Percentiles rank a stretch among this genome's conserved stretches.
Conservation (phyloP, 2,888 invertebrate genomes). For the Lepidocyrtinus sp. region DNA sequence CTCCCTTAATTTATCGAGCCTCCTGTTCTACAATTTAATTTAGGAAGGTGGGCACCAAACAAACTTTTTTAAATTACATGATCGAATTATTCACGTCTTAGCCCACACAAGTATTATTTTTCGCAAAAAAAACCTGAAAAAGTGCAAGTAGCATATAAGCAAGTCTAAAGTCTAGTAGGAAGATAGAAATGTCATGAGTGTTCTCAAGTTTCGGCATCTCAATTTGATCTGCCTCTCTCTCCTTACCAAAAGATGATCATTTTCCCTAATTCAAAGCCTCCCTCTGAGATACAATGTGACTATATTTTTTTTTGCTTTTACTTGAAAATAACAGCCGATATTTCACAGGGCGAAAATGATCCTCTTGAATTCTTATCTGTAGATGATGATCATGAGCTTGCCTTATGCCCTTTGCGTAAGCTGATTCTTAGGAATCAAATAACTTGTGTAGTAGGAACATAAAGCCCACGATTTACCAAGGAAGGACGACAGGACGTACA, state of each 20-base stretch:
- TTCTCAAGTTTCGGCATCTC: slow-evolving; percentile 57
- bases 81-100: slow-evolving; percentile 15
- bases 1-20: slow-evolving; percentile 9
- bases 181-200: slow-evolving; percentile 49
- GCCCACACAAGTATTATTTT: neutral
- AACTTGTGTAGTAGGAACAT: slow-evolving; percentile 24
- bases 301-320: slow-evolving; percentile 20
- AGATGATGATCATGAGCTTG: no score
- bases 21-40: neutral
- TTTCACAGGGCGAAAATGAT: slow-evolving; percentile 49
- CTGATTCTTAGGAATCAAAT: slow-evolving; percentile 29
- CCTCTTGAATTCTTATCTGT: no score
- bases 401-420: neutral
- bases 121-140: neutral
- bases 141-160: slow-evolving; percentile 44
- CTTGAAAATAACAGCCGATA: slow-evolving; percentile 34
- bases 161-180: slow-evolving; percentile 36
- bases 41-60: neutral
- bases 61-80: slow-evolving; percentile 1
- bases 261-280: slow-evolving; percentile 29
- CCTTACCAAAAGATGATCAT: slow-evolving; percentile 24
- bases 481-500: neutral
- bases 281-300: slow-evolving; percentile 25
- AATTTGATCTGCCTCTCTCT: slow-evolving; percentile 45
- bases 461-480: neutral